Percentiles rank a stretch among this genome's conserved stretches.
phyloP scores from a whole-genome alignment of 2,888 invertebrate species.

The Dynastes grantii region DNA sequence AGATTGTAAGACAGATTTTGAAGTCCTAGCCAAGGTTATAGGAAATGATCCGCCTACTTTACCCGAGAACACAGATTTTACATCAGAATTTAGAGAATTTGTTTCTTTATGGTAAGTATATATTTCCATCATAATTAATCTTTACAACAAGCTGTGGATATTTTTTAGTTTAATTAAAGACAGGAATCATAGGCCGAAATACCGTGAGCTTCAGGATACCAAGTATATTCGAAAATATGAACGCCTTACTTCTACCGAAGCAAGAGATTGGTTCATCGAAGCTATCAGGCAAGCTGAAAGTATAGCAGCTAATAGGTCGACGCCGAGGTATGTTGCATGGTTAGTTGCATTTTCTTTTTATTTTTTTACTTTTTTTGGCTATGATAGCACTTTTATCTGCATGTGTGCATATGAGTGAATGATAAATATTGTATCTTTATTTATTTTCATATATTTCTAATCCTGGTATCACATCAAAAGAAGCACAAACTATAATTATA shows the following conservation, averaged over 20 bases:
- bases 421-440: not conserved
- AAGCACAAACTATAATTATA: no score
- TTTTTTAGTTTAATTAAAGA: constrained; percentile 90
- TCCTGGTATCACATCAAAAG: no score
- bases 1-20: constrained; percentile 98
- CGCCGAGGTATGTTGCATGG: constrained; percentile 72
- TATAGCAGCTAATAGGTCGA: constrained; percentile 66
- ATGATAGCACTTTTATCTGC: not conserved
- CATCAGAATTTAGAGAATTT: constrained; percentile 90
- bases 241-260: constrained; percentile 76
- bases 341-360: constrained; percentile 63
- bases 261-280: constrained; percentile 88
- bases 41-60: constrained; percentile 91
- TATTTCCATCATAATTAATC: not conserved
- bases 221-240: constrained; percentile 90
- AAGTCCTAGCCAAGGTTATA: constrained; percentile 92
- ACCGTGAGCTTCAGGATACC: constrained; percentile 90
- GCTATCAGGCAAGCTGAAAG: constrained; percentile 72
- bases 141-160: constrained; percentile 50
- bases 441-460: not conserved
- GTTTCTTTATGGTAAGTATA: constrained; percentile 88
- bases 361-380: constrained; percentile 49
- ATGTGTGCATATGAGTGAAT: not conserved
- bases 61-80: constrained; percentile 85
- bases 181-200: constrained; percentile 94